Base-by-base conservation (phyloP, 1,140 invertebrate genomes). In the Lethocerus indicus region DNA sequence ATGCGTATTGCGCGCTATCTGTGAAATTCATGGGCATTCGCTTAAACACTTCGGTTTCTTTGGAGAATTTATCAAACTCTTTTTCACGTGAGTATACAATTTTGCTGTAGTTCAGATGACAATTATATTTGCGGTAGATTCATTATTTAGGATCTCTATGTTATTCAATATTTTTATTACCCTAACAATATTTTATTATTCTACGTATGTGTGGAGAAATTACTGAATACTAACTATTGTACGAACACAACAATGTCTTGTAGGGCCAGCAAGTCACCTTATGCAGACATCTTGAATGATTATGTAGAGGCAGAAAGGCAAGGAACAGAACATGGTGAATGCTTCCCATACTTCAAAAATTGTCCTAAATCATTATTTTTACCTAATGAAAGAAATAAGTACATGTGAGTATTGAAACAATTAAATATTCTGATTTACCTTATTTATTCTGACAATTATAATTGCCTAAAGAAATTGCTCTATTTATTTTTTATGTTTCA, bases 281-380 rank as follows among this genome's bases (percentile, higher is more conserved):
- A 78, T 58, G 70, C 83, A 0, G 64, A 74, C 37, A 61, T 81
- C 1, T 60, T 87, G 23, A 61, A 71, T 5, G 84, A 87, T 57
- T 87, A 87, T 57, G 80, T 87, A 0, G 71, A 78, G 28, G 84
- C 84, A 0, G 82, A 87, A 64, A 73, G 73, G 18, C 73, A 79
- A n/a, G 84, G 84, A n/a, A 63, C 62, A n/a, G 63, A 65, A 18
- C 68, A 72, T 0, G 79, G 81, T n/a, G 83, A 87, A 61, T 87
- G 84, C 62, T 87, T 81, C 75, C 80, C 80, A 2, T 87, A 87
- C 57, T 81, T 79, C 63, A 79, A 82, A 60, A 72, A 76, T 20
- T 87, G 84, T 59, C 78, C 83, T n/a, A 83, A 83, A 62, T 85
- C 83, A 25, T 68, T 87, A 21, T 87, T 86, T 59, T 68, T 74